These are phyloP conservation scores for Armadillidium nasatum DNA, from an alignment of 1,140 invertebrate genomes.

Conservation along the genomic window DNA sequence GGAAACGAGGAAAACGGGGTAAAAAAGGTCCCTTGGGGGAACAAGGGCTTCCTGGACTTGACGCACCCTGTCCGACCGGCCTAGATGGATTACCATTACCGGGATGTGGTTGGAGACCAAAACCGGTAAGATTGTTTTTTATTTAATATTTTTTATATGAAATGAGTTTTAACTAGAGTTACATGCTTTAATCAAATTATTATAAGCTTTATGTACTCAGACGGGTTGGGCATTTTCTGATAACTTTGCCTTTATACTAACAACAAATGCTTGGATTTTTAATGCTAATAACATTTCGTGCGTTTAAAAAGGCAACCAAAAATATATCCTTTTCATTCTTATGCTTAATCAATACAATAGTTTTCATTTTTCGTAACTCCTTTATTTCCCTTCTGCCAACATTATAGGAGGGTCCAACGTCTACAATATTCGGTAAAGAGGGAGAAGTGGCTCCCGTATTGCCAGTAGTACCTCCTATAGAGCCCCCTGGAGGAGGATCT, in stretches of 20 bases:
- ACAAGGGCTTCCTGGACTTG: conserved; percentile 89
- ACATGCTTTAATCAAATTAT: background rate
- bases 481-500: background rate
- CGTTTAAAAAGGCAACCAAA: background rate
- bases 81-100: conserved; percentile 86
- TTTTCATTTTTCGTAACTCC: background rate
- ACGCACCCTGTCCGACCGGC: conserved; percentile 93
- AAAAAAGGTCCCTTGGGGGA: conserved; percentile 88
- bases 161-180: background rate
- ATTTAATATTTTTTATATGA: background rate
- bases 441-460: background rate
- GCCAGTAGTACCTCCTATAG: background rate
- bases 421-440: background rate
- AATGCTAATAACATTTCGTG: background rate
- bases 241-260: background rate
- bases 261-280: background rate
- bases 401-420: background rate
- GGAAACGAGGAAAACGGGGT: conserved; percentile 83
- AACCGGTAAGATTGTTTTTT: conserved; percentile 28
- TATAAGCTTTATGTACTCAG: background rate
- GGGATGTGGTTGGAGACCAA: conserved; percentile 86
- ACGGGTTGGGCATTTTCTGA: too few relatives aligned
- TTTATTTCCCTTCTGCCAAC: background rate
- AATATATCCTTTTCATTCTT: background rate
- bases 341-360: background rate